phyloP scores from a whole-genome alignment of 2,113 vertebrate genomes.

The Maccullochella peelii region DNA sequence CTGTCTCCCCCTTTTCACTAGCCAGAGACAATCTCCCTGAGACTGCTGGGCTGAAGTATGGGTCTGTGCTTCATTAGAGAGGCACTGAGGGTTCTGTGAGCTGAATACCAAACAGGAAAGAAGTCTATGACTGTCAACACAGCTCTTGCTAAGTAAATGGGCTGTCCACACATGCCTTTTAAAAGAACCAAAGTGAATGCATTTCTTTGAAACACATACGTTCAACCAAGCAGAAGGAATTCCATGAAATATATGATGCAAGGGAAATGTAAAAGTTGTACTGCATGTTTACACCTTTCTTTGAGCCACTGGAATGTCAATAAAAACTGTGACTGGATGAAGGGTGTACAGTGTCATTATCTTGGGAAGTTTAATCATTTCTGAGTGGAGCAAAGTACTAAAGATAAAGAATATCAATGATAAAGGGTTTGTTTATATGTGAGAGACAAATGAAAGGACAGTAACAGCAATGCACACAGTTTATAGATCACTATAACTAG shows the following conservation, averaged over 20 bases:
- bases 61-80: conserved; percentile 71
- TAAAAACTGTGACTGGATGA: conserved; percentile 43
- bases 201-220: conserved; percentile 22
- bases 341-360: conserved; percentile 49
- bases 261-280: background rate
- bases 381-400: conserved; percentile 59
- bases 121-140: conserved; percentile 62
- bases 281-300: conserved; percentile 39
- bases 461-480: background rate
- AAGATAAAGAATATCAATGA: conserved; percentile 58
- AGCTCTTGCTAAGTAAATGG: conserved; percentile 52
- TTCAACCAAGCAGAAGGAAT: conserved; percentile 3
- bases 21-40: conserved; percentile 48
- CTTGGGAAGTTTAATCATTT: conserved; percentile 55
- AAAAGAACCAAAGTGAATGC: conserved; percentile 15
- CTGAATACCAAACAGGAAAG: conserved; percentile 76
- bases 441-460: background rate
- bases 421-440: conserved; percentile 22
- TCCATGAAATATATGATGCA: conserved; percentile 4
- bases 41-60: conserved; percentile 60
- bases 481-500: background rate
- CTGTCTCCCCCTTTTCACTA: conserved; percentile 48
- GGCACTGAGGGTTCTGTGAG: conserved; percentile 65
- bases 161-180: conserved; percentile 33
- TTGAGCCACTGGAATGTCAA: conserved; percentile 57